These are phyloP conservation scores for Drosophila sp. DNA, from an alignment of 1,140 invertebrate species.

Conservation along the genomic window DNA sequence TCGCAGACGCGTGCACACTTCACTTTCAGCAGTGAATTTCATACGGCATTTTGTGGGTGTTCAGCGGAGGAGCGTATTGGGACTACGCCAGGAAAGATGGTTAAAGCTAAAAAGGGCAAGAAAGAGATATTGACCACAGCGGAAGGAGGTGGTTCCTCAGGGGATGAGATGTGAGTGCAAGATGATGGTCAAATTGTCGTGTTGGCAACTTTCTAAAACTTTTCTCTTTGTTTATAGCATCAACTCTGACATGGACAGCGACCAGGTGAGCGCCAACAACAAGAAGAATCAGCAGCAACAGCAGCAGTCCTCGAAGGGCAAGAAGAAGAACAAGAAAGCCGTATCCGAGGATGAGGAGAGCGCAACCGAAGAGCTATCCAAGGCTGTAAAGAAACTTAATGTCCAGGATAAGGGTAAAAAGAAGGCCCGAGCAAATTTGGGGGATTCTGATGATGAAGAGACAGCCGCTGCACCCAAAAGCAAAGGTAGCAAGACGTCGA, in stretches of 20 bases:
- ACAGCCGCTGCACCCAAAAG: slow-evolving; percentile 59
- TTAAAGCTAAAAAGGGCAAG: slow-evolving; percentile 83
- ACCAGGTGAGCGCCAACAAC: slow-evolving; percentile 72
- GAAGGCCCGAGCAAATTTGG: slow-evolving; percentile 44
- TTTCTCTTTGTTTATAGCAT: slow-evolving; percentile 26
- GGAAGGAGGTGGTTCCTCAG: slow-evolving; percentile 71
- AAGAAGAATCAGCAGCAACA: slow-evolving; percentile 71
- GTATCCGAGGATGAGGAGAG: slow-evolving; percentile 58
- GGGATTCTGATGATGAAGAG: slow-evolving; percentile 71
- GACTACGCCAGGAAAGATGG: slow-evolving; percentile 81
- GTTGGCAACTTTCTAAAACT: slow-evolving; percentile 64
- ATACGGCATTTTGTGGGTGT: slow-evolving; percentile 66
- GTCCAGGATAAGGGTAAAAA: slow-evolving; percentile 71
- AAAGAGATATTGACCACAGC: slow-evolving; percentile 80
- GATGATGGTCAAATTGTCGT: slow-evolving; percentile 31
- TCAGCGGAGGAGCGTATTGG: slow-evolving; percentile 80
- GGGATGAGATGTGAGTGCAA: slow-evolving; percentile 77
- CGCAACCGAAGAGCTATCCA: slow-evolving; percentile 54
- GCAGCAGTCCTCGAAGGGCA: slow-evolving; percentile 36
- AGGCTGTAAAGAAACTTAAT: slow-evolving; percentile 69
- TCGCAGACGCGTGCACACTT: slow-evolving; percentile 52
- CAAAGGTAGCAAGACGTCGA: slow-evolving; percentile 83
- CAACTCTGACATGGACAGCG: slow-evolving; percentile 64
- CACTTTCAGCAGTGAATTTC: slow-evolving; percentile 76
- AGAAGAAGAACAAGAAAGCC: slow-evolving; percentile 64